A percentile compares a stretch with the other conserved stretches of the same genome.
Evolutionary conservation across 2,888 invertebrate genomes (phyloP).

Genomic region (Saturnia japonica): DNA sequence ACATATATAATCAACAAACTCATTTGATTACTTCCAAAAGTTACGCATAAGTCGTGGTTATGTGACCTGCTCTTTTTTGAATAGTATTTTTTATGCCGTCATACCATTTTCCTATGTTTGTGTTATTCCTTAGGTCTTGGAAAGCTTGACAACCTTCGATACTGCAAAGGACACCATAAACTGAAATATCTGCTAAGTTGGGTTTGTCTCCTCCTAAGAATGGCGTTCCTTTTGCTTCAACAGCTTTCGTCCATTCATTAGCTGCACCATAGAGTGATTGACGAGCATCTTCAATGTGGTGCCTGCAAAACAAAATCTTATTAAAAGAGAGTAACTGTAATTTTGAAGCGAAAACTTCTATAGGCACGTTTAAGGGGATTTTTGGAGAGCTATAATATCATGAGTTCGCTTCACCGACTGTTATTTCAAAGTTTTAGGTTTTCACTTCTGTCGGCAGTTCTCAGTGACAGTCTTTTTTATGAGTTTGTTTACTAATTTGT

Average conservation of each 20-base stretch:
- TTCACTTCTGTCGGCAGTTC: no score
- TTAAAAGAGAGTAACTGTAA: neutral
- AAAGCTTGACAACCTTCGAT: constrained; percentile 97
- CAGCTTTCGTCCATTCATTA: constrained; percentile 87
- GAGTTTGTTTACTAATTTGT: no score
- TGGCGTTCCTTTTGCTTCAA: constrained; percentile 85
- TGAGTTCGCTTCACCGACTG: no score
- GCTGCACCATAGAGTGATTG: constrained; percentile 94
- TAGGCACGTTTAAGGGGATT: no score
- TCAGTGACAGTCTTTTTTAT: no score
- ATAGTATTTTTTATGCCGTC: constrained; percentile 86
- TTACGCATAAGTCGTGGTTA: constrained; percentile 40
- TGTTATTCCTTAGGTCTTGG: constrained; percentile 87
- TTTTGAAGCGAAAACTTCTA: no score
- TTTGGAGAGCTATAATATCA: no score
- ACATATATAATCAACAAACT: neutral
- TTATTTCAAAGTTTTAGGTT: no score
- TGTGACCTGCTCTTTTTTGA: constrained; percentile 80
- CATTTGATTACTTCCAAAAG: neutral
- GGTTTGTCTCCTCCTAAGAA: constrained; percentile 95
- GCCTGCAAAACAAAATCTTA: constrained; percentile 71
- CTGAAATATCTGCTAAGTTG: constrained; percentile 95
- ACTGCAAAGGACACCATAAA: constrained; percentile 94
- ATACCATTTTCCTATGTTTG: constrained; percentile 91
- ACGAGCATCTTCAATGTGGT: constrained; percentile 93